Evolutionary conservation across 2,797 vertebrate genomes (phyloP).

Genomic region (Mycteria americana): DNA sequence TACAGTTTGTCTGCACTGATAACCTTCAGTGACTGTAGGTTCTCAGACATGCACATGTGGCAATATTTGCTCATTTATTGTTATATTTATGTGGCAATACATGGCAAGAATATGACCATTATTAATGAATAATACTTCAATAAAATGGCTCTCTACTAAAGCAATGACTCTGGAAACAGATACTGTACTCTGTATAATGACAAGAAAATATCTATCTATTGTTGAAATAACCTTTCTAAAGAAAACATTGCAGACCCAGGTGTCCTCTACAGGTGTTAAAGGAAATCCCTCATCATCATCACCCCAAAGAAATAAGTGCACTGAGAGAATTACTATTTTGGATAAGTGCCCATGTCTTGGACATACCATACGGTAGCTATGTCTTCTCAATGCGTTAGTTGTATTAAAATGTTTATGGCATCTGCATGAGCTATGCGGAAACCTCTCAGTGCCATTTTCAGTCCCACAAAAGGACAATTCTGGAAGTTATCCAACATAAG

Average conservation of each 20-base stretch:
- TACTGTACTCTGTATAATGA: background rate
- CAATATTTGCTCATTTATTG: background rate
- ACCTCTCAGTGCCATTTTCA: background rate
- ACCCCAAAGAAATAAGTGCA: background rate
- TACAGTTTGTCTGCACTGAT: background rate
- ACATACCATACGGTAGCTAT: background rate
- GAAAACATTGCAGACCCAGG: background rate
- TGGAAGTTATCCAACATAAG: background rate
- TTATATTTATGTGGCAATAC: conserved; percentile 15
- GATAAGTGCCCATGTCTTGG: background rate
- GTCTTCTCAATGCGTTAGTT: background rate
- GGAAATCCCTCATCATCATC: background rate
- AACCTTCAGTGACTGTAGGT: background rate
- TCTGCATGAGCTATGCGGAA: background rate
- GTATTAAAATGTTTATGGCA: background rate
- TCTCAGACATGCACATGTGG: background rate
- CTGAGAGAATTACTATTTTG: background rate
- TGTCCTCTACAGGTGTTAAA: background rate
- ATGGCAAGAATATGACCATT: background rate
- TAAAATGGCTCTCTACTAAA: conserved; percentile 7
- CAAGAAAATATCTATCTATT: background rate
- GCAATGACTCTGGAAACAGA: background rate
- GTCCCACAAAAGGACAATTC: background rate
- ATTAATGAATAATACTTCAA: conserved; percentile 12
- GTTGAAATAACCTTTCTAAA: conserved; percentile 21